Evolutionary conservation across 2,888 invertebrate species (phyloP).

Genomic region (Chaitophorus viminalis): DNA sequence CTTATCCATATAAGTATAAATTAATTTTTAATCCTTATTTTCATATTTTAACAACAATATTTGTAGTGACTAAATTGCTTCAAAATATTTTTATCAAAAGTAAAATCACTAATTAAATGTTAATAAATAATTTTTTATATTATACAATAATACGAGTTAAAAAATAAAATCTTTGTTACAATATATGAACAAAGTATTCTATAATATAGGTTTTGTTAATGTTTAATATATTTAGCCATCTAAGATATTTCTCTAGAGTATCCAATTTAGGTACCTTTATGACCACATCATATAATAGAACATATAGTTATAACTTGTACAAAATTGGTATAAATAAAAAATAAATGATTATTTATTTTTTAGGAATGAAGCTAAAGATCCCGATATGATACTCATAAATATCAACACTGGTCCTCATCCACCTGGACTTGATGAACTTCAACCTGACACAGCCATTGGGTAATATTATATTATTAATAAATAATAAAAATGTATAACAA

Average conservation of each 20-base stretch:
- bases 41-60: too few species aligned
- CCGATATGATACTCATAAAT: conserved; percentile 53
- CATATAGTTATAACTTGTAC: too few species aligned
- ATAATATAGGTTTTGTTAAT: background rate
- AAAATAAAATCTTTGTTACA: background rate
- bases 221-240: background rate
- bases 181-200: background rate
- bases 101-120: too few species aligned
- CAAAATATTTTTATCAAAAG: too few species aligned
- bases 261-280: background rate
- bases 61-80: too few species aligned
- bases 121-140: too few species aligned
- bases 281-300: too few species aligned
- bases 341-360: background rate
- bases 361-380: conserved; percentile 55
- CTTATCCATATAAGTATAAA: too few species aligned
- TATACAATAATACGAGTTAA: too few species aligned
- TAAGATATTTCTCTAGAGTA: background rate
- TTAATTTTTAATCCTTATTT: too few species aligned
- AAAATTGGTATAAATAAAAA: background rate
- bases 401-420: conserved; percentile 56
- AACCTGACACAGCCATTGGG: conserved; percentile 40
- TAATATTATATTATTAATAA: background rate
- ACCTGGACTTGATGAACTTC: conserved; percentile 48
- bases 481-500: too few species aligned